phyloP scores from a whole-genome alignment of 1,140 invertebrate species.

The Drosophila sucinea region DNA sequence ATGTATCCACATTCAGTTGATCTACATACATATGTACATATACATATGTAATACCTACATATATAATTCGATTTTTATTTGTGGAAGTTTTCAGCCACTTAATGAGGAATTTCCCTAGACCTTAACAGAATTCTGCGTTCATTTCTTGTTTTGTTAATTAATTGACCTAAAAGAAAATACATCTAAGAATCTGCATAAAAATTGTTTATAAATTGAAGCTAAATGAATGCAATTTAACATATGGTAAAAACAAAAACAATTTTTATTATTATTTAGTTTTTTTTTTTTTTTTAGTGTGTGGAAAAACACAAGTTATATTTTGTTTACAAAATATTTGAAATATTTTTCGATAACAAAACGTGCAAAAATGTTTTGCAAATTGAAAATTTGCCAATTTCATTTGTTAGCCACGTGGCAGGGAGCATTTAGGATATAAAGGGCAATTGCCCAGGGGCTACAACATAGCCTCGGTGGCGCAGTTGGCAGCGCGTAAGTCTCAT shows the following conservation, averaged over 20 bases:
- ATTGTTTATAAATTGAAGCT: background rate
- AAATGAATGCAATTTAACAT: background rate
- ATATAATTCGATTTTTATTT: too few relatives aligned
- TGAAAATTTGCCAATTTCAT: slow-evolving; percentile 12
- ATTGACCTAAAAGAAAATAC: background rate
- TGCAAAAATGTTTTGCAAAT: slow-evolving; percentile 57
- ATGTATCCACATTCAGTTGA: too few relatives aligned
- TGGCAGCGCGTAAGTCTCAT: slow-evolving; percentile 98
- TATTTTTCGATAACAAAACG: slow-evolving; percentile 32
- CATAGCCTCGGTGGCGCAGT: slow-evolving; percentile 93
- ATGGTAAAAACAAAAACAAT: background rate
- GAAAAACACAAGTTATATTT: background rate
- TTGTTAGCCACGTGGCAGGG: slow-evolving; percentile 55
- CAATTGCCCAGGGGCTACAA: background rate
- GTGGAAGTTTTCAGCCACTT: too few relatives aligned
- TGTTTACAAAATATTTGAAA: slow-evolving; percentile 8
- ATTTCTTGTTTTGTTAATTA: background rate
- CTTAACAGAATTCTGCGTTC: too few relatives aligned
- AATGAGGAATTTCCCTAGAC: background rate
- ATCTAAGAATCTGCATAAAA: background rate
- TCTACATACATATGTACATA: background rate
- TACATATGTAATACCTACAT: too few relatives aligned
- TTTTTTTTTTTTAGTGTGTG: background rate
- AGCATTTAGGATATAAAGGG: slow-evolving; percentile 17
- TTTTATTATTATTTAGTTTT: background rate